Evolutionary conservation across 30 jellyfish, hydroid and myxozoan species (phyloP).

Genomic region (Chironex yamaguchii): DNA sequence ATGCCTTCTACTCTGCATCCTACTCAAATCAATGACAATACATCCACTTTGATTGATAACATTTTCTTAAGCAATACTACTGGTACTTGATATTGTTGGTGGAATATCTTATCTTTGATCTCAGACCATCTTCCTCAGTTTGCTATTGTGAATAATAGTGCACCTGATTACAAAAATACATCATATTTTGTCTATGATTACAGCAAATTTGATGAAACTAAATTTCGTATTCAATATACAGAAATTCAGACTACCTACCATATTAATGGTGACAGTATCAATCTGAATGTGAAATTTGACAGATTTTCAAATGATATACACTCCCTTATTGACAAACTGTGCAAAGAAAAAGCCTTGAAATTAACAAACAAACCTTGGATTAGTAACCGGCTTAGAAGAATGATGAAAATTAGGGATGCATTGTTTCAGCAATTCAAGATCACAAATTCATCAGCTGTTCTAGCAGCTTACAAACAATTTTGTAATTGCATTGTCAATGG

Average conservation of each 20-base stretch:
- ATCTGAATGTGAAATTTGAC: conserved; percentile 7
- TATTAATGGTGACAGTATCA: neutral
- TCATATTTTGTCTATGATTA: conserved; percentile 33
- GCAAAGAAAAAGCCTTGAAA: conserved; percentile 41
- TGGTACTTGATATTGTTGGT: too few relatives aligned
- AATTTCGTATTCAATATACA: conserved; percentile 15
- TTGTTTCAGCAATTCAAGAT: conserved; percentile 21
- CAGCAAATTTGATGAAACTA: conserved; percentile 12
- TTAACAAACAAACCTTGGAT: conserved; percentile 64
- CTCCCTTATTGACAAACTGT: conserved; percentile 21
- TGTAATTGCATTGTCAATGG: conserved; percentile 15
- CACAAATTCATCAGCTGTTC: conserved; percentile 35
- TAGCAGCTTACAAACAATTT: conserved; percentile 32
- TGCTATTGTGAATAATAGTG: conserved; percentile 9
- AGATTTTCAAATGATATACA: neutral
- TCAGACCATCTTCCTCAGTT: conserved; percentile 37
- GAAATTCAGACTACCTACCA: neutral
- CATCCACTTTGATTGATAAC: conserved; percentile 33
- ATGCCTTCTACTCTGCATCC: conserved; percentile 31
- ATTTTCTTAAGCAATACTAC: neutral
- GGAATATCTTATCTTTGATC: too few relatives aligned
- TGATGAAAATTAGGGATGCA: conserved; percentile 20
- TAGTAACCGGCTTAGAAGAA: neutral
- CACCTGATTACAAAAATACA: conserved; percentile 13
- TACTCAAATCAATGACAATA: conserved; percentile 2